Evolutionary conservation across 2,888 invertebrate genomes (phyloP), one percentile per base, ranked within the genome.

Genomic region (Mimumesa dahlbomi): DNA sequence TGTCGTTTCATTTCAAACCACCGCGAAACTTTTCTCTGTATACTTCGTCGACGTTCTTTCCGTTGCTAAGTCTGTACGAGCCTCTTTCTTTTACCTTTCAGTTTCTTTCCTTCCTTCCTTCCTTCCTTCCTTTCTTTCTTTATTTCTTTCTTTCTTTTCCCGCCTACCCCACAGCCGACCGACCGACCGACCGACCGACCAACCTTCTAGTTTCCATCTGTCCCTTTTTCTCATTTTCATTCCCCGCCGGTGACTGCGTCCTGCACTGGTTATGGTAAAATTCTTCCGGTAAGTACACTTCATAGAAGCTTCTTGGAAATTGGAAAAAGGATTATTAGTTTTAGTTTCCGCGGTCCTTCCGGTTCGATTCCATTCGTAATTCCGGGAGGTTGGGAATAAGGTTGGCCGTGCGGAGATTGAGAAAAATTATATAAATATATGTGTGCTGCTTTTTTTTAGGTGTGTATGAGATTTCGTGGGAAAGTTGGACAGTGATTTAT

Each of bases 1-100:
- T 57, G 50, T 56, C 56, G 25, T 56, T 61, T 56, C 58, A 25
- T 25, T 46, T 34, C 25, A 25, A 25, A 42, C 22, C 42, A 42
- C 42, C 16, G 21, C n/a, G 45, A 40, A 56, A 65, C 43, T 54
- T 58, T 57, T 53, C 42, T 25, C 34, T 38, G 22, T 11, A 31
- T 7, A 9, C 25, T 18, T 46, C 50, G n/a, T 16, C 43, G 18
- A 43, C 38, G n/a, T 13, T 25, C 38, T n/a, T 40, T 54, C 29
- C 49, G 25, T 46, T 14, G 53, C 34, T 34, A 48, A 19, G 16
- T 54, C 49, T 13, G 22, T 21, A 13, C 48, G 4, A 31, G 14
- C 25, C 36, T 36, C 13, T 25, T 29, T 14, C 18, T 9, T 54
- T 4, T 29, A 13, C 3, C 38, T 11, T 1, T 9, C 25, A 0